phyloP scores from a whole-genome alignment of 2,888 invertebrate genomes.

The Chrysopilus asiliformis region DNA sequence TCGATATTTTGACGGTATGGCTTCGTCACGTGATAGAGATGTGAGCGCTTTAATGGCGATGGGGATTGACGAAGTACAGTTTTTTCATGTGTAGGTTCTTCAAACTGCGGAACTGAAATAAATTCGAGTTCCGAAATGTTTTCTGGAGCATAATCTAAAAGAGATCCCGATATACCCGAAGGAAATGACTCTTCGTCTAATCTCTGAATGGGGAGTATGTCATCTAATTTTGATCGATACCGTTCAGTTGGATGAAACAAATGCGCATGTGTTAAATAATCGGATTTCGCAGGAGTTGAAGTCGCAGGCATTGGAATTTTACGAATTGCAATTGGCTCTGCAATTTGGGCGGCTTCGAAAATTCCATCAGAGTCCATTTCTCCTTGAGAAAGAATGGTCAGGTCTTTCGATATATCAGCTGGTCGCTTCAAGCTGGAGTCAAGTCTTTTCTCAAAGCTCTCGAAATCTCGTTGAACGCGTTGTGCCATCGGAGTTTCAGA shows the following conservation, averaged over 20 bases:
- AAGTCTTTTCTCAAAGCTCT: not conserved
- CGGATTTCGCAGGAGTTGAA: not conserved
- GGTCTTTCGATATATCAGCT: not conserved
- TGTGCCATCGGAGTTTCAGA: not conserved
- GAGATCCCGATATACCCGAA: not conserved
- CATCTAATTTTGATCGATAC: not conserved
- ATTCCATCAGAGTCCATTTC: not conserved
- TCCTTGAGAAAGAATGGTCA: not conserved
- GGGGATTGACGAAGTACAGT: constrained; percentile 1
- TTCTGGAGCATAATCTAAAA: not conserved
- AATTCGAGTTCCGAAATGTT: not conserved
- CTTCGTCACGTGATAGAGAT: not conserved
- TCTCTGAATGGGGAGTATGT: not conserved
- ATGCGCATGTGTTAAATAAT: not conserved
- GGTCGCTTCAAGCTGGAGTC: not conserved
- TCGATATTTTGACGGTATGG: not conserved
- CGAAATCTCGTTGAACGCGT: not conserved
- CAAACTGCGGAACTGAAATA: not conserved
- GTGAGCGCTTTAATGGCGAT: not conserved
- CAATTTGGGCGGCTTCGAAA: not conserved
- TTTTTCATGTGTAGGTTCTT: not conserved
- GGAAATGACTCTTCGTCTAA: constrained; percentile 5
- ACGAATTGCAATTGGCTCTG: not conserved
- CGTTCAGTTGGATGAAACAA: not conserved
- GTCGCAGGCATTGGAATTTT: not conserved